Conservation (phyloP, 2,113 vertebrate species). For the Myrmecophaga tridactyla region DNA sequence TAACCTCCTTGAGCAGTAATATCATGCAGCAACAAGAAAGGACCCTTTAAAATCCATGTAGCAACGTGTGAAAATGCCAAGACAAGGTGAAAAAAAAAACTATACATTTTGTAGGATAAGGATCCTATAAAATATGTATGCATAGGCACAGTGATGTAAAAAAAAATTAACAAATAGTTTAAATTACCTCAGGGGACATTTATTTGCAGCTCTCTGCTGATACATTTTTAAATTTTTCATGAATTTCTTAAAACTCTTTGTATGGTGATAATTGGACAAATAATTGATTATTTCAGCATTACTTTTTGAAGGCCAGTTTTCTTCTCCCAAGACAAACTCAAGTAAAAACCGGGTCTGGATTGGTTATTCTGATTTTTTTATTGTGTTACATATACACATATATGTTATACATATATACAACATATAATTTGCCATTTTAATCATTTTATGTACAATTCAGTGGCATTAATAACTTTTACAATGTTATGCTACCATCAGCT, state of each 20-base stretch:
- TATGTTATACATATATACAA: too few relatives aligned
- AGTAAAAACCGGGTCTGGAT: not conserved
- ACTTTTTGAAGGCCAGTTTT: not conserved
- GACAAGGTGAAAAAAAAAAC: not conserved
- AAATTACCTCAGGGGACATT: not conserved
- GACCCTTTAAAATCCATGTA: not conserved
- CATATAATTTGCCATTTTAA: too few relatives aligned
- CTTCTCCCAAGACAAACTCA: not conserved
- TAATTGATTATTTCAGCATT: not conserved
- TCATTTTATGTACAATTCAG: too few relatives aligned
- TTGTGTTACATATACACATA: not conserved
- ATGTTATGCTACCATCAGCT: too few relatives aligned
- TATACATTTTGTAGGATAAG: rapidly evolving
- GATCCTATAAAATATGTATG: not conserved
- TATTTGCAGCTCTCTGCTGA: not conserved
- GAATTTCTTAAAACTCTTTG: not conserved
- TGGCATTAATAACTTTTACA: too few relatives aligned
- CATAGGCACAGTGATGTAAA: not conserved
- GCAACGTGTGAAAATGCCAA: not conserved
- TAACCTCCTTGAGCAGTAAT: too few relatives aligned
- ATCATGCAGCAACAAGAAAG: not conserved
- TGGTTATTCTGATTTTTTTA: not conserved
- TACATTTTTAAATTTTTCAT: not conserved
- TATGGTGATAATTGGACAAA: not conserved
- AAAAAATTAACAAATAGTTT: not conserved